Evolutionary conservation across 2,113 vertebrate genomes (phyloP), one percentile per base, ranked within the genome.

Genomic region (Tringa solitaria): DNA sequence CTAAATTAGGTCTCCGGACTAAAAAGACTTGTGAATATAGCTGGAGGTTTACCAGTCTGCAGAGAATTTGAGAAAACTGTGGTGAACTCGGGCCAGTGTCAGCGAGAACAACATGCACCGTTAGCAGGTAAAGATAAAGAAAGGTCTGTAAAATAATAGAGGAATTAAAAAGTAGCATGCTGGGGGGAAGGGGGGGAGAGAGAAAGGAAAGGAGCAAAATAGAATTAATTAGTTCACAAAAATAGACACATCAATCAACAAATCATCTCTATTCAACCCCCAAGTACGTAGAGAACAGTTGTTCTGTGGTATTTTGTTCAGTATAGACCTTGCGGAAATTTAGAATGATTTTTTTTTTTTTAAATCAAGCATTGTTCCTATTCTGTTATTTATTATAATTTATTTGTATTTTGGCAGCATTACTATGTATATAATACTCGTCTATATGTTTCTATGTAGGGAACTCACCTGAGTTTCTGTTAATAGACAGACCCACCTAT

Each of bases 1-100:
- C 64, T 83, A 92, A 94, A 95, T 96, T 54, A 91, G n/a, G 21
- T 84, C 84, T 30, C 64, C 69, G 39, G 50, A 77, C 64, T 91
- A 56, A 85, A 91, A 80, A 56, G 22, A 7, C 32, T 60, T 74
- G 53, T 69, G 63, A 50, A 57, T 81, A 13, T 16, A 60, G 39
- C 3, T 86, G 73, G 35, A 95, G 8, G 9, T 75, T 89, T 91
- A 93, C 24, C 37, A 76, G 54, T 24, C 53, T 60, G 56, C 43
- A 80, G 72, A 68, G 46, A 51, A 48, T 59, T 67, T 69, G 32
- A 83, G 21, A 28, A 88, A 69, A 83, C 8, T 30, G 7, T 56
- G 17, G 18, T 69, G 50, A 85, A 80, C 28, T 73, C 48, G 35
- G 61, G 45, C 9, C 51, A 41, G 4, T 54, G 24, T 48, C 50